Base-by-base conservation (phyloP, 2,888 invertebrate genomes). In the Drosophila bunnanda region DNA sequence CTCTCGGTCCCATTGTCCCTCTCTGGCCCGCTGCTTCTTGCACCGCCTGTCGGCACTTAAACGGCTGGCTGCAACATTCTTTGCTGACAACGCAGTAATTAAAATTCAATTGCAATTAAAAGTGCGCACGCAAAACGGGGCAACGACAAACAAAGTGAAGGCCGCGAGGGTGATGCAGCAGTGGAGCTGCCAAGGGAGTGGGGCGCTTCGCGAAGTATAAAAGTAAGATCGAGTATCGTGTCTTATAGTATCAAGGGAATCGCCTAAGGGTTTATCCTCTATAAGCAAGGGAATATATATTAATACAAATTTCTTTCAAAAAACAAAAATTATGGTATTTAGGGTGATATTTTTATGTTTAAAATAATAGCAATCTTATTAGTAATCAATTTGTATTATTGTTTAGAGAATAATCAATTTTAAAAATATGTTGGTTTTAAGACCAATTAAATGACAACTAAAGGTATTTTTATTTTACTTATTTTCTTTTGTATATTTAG, bases 31-130 rank as follows among this genome's bases (percentile, higher is more conserved):
- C 32, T 34, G 20, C 10, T 50, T 50, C 50, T 57, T 55, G 50
- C 54, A 48, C 64, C 59, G 72, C 44, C 79, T 82, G 87, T 75
- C 88, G 79, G 74, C 78, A 77, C 80, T 82, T 88, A 87, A 90
- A 79, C 79, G 90, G 80, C 78, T 79, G 83, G 80, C 84, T 89
- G 87, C 91, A 82, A 83, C 91, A 91, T 91, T 91, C 91, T 83
- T 81, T 89, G 89, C 85, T 90, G 90, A 91, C 90, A 91, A 89
- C 90, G 91, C 82, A 83, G 90, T 91, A 91, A 90, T 91, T 90
- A 91, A 91, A 91, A 90, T 91, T 90, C 90, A 90, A 90, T 91
- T 90, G 91, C 86, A 87, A 90, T 87, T 87, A 87, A 90, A 87
- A 87, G 90, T 90, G 85, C 87, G 86, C 90, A 85, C 90, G 85